Base-by-base conservation (phyloP, 2,888 invertebrate species). In the Andrena bicolor region DNA sequence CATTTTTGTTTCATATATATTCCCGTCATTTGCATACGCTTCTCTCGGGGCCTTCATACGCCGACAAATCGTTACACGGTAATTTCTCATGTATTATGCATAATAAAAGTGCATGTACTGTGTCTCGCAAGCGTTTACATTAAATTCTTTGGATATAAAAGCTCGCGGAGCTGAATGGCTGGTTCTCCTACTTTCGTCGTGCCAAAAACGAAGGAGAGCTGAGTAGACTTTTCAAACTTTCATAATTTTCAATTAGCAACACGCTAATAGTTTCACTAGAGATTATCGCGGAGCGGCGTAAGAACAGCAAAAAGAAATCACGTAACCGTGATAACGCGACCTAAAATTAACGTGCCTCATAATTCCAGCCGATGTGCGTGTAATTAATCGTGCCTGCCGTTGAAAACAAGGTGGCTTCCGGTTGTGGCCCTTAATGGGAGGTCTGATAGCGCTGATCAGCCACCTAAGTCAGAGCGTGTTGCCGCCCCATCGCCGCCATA, bases 401-500 rank as follows among this genome's bases (percentile, higher is more conserved):
- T 73, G 32, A 60, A 28, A 58, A 64, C 69, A 41, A 49, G 48
- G 32, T 28, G 30, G 70, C 82, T 83, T 83, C 83, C 83, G 77
- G 63, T 64, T 41, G 28, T 8, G 26, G 23, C 20, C 70, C 53
- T 26, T 56, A 51, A 68, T 68, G 58, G 53, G n/a, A 63, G 65
- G 26, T 20, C 69, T n/a, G 61, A 48, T 61, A 63, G 48, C 41
- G 23, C 53, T 48, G 60, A 80, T 76, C 76, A 41, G 58, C 58
- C 56, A 32, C 10, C 49, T 61, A 16, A 48, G n/a, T 8, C 32
- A 30, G 49, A 35, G 4, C 20, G 7, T 7, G 23, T 13, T 10
- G 23, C 16, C 41, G 0, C 35, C 41, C 41, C 41, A 1, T 41
- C 41, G 13, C 41, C 13, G 41, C 41, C 41, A 16, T 41, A 0